Conservation (phyloP, 2,113 vertebrate genomes). For the Macaca nemestrina region DNA sequence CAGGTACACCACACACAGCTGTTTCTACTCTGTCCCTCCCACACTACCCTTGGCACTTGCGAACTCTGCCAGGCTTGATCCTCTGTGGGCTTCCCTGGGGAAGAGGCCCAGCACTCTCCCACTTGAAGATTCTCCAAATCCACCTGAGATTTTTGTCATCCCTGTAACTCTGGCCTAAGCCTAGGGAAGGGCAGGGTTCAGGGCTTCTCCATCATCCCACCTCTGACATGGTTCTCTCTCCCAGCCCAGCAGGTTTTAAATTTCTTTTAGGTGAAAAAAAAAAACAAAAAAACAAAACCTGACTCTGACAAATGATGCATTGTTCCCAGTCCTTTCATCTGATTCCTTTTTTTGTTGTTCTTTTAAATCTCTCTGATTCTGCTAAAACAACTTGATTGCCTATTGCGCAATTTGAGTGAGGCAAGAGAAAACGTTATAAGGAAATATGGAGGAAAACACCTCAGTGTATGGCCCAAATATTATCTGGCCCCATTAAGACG, state of each 20-base stretch:
- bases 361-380: background rate
- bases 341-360: background rate
- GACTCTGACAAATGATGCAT: background rate
- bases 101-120: background rate
- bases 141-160: background rate
- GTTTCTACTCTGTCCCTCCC: background rate
- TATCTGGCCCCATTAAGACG: background rate
- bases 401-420: background rate
- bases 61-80: background rate
- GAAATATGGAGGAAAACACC: background rate
- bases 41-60: background rate
- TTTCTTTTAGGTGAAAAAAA: background rate
- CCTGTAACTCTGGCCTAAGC: background rate
- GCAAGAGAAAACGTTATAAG: background rate
- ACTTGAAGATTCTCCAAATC: constrained; percentile 3
- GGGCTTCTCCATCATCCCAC: background rate
- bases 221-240: background rate
- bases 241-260: background rate
- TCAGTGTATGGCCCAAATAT: background rate
- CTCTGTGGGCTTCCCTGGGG: accelerated
- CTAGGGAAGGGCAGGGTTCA: background rate
- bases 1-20: background rate
- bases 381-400: background rate
- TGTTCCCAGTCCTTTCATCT: background rate
- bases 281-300: no score